Base-by-base conservation (phyloP, 2,888 invertebrate species). In the Tholera decimalis region DNA sequence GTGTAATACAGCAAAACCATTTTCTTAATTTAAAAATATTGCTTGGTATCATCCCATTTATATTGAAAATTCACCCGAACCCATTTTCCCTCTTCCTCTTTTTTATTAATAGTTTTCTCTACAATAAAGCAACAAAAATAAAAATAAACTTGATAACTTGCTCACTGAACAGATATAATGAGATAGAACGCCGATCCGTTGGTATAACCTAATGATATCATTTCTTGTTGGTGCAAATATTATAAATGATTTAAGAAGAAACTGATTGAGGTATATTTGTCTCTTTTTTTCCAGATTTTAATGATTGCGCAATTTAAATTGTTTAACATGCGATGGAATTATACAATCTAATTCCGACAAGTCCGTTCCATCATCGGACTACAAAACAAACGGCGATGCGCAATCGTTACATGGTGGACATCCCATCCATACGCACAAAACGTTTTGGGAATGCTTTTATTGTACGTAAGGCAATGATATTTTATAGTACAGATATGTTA, bases 71-170 rank as follows among this genome's bases (percentile, higher is more conserved):
- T 30, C 15, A 6, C 3, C 1, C 20, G 1, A 20, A 20, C 0
- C 13, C 0, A 44, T 24, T 7, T 20, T 0, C 4, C 7, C 18
- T 11, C 8, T 13, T 9, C n/a, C 3, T 11, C 0, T 60, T 28
- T 26, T 26, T 33, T 35, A 0, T 51, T 0, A 22, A 33, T 9
- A 15, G 5, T 9, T 24, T 28, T 3, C 3, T 24, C 6, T 30
- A n/a, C 30, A 50, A 44, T 9, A 33, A 37, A 44, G n/a, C 4
- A 46, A 41, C 26, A 35, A 41, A 46, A 24, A 30, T 28, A 47
- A 46, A 67, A 63, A 73, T 47, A 46, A 73, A 51, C 13, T 13
- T 13, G 22, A 0, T 3, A 71, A 37, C 6, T 8, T 56, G 15
- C 13, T 35, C 6, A 1, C 7, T 43, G 7, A 9, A 50, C 7